phyloP scores from a whole-genome alignment of 2,888 invertebrate species.

The Drosophila sordidapex region DNA sequence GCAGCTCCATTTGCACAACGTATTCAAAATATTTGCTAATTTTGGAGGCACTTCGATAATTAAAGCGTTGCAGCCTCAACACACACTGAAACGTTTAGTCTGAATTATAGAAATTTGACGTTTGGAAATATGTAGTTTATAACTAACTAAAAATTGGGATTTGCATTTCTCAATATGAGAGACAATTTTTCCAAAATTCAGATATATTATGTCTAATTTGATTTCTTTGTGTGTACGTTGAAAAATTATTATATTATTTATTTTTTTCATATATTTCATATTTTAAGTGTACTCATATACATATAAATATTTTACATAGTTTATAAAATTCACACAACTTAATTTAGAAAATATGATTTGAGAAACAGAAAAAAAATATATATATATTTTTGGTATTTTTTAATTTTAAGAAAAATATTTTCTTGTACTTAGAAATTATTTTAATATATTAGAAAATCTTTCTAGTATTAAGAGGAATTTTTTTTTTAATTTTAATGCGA shows the following conservation, averaged over 20 bases:
- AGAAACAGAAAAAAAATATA: too few relatives aligned
- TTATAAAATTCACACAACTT: not conserved
- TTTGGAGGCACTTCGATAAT: conserved; percentile 56
- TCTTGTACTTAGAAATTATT: not conserved
- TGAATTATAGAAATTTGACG: not conserved
- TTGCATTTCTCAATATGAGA: not conserved
- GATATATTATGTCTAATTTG: not conserved
- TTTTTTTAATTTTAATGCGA: not conserved
- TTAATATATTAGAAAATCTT: not conserved
- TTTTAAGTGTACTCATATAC: not conserved
- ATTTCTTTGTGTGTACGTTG: not conserved
- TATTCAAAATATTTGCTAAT: conserved; percentile 63
- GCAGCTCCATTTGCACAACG: conserved; percentile 56
- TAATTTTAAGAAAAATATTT: not conserved
- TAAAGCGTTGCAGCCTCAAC: conserved; percentile 30
- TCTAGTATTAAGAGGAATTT: fast-evolving
- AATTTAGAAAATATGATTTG: too few relatives aligned
- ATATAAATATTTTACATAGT: not conserved
- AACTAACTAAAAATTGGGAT: not conserved
- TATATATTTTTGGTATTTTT: not conserved
- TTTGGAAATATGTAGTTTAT: fast-evolving
- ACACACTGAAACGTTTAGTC: not conserved
- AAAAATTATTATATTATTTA: not conserved
- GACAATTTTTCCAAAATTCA: not conserved
- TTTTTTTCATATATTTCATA: not conserved